These are phyloP conservation scores for Glaucidium brasilianum DNA, from an alignment of 2,113 vertebrate species.

Conservation along the genomic window DNA sequence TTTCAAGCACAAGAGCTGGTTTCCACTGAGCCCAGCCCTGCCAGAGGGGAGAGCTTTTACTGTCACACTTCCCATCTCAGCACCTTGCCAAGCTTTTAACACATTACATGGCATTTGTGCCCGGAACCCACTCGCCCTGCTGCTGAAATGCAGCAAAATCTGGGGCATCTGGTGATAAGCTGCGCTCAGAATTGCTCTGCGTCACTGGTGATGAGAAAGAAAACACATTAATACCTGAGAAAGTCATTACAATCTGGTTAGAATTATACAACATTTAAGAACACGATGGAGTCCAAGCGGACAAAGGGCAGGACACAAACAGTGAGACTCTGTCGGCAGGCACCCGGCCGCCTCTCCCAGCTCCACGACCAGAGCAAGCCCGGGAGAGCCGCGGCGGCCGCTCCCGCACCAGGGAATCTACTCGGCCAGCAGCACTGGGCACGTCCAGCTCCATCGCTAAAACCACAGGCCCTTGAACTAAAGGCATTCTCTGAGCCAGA, in stretches of 20 bases:
- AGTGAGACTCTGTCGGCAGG: not conserved
- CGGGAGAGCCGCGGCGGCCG: not conserved
- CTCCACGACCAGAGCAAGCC: not conserved
- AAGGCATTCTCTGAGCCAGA: not conserved
- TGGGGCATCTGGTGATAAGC: no score
- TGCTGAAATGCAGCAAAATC: not conserved
- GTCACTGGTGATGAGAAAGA: fast-evolving
- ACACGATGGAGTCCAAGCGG: not conserved
- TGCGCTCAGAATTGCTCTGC: fast-evolving
- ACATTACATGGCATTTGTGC: not conserved
- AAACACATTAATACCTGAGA: fast-evolving
- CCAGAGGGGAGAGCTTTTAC: not conserved
- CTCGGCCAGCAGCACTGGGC: not conserved
- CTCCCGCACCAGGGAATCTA: not conserved
- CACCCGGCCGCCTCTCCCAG: not conserved
- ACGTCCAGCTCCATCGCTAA: not conserved
- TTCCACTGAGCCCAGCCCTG: not conserved
- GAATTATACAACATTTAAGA: not conserved
- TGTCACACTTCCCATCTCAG: not conserved
- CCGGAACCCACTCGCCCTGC: not conserved
- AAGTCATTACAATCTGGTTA: not conserved
- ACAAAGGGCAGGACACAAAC: not conserved
- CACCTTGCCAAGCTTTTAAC: not conserved
- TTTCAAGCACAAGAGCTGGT: not conserved
- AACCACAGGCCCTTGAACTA: not conserved